Evolutionary conservation across 2,888 invertebrate genomes (phyloP).

Genomic region (Reticulitermes lucifugus): DNA sequence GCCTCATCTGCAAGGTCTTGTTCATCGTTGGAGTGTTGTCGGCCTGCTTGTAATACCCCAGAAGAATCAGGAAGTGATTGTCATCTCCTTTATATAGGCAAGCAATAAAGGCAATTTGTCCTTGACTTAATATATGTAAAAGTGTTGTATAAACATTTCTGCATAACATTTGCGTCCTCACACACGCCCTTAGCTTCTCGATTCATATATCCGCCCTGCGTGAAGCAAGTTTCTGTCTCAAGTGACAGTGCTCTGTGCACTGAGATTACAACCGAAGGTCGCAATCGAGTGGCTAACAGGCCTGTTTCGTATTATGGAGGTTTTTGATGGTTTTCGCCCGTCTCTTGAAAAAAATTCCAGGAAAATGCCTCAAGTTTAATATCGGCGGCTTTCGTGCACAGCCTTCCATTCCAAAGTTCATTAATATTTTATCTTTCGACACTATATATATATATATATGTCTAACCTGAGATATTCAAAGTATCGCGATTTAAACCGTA

Average conservation of each 20-base stretch:
- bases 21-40: constrained; percentile 1
- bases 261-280: no score
- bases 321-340: no score
- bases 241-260: neutral
- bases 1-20: neutral
- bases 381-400: no score
- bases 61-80: constrained; percentile 3
- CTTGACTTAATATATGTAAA: constrained; percentile 4
- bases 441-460: no score
- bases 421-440: no score
- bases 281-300: no score
- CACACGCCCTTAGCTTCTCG: constrained; percentile 6
- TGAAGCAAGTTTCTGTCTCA: neutral
- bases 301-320: no score
- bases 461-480: no score
- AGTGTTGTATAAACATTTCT: neutral
- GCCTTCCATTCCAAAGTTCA: no score
- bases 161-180: neutral
- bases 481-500: no score
- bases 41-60: neutral
- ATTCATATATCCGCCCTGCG: neutral
- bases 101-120: neutral
- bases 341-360: no score
- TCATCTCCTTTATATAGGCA: neutral
- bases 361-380: no score